phyloP scores from a whole-genome alignment of 2,113 vertebrate species.

The Lamprotornis superbus region DNA sequence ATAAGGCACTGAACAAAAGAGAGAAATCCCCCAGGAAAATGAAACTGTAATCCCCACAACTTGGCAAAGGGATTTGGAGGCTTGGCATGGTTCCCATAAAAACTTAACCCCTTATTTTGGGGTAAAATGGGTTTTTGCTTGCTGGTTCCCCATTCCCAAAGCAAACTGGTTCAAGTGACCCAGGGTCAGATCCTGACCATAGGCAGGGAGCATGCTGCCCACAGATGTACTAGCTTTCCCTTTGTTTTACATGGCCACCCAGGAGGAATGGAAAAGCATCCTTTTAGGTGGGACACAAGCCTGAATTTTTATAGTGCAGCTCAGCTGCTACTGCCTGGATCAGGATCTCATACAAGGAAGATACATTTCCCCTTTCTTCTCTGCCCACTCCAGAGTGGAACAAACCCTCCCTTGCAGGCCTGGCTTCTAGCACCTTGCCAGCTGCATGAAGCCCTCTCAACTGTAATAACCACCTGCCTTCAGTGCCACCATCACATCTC shows the following conservation, averaged over 20 bases:
- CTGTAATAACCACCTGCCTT: neutral
- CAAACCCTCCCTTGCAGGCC: neutral
- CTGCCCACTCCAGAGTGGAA: neutral
- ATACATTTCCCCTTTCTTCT: neutral
- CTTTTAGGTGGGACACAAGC: neutral
- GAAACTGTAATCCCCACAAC: conserved; percentile 52
- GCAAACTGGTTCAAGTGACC: neutral
- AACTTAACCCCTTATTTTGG: neutral
- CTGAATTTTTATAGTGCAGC: neutral
- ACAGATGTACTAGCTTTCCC: neutral
- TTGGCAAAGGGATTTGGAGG: conserved; percentile 33
- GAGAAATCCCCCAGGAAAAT: conserved; percentile 56
- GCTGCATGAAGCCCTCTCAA: neutral
- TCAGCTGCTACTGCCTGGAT: neutral
- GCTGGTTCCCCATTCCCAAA: neutral
- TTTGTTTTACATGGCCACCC: neutral
- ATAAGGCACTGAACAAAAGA: conserved; percentile 38
- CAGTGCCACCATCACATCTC: neutral
- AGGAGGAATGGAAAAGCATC: neutral
- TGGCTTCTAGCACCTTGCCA: neutral
- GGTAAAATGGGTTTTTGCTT: neutral
- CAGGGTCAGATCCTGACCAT: neutral
- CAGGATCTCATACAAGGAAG: neutral
- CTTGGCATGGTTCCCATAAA: conserved; percentile 7
- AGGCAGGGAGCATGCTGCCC: neutral